Conservation (phyloP, 2,113 vertebrate genomes). For the Glareola pratincola region DNA sequence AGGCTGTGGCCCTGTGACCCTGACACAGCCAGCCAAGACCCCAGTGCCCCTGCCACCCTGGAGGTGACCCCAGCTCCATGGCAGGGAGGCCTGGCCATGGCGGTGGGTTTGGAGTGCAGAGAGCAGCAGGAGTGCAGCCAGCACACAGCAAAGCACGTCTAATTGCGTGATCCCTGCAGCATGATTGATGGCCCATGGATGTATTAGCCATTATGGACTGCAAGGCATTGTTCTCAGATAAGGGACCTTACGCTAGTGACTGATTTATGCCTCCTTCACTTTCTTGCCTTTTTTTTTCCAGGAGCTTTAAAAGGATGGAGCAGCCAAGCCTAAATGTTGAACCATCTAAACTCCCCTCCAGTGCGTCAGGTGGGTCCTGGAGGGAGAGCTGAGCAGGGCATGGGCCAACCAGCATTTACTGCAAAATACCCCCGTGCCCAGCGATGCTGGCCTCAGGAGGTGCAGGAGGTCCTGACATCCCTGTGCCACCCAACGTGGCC, state of each 20-base stretch:
- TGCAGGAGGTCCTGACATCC: not conserved
- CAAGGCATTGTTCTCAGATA: not conserved
- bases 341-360: not conserved
- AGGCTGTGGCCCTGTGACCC: not conserved
- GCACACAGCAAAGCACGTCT: not conserved
- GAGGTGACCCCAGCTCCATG: not conserved
- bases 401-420: not conserved
- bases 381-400: not conserved
- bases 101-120: rapidly evolving
- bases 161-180: not conserved
- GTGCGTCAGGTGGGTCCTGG: not conserved
- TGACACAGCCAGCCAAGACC: not conserved
- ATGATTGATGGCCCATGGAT: not conserved
- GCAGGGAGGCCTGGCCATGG: rapidly evolving
- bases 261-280: not conserved
- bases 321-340: not conserved
- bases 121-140: not conserved
- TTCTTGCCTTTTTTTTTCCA: not conserved
- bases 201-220: not conserved
- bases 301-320: not conserved
- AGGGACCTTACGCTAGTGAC: not conserved
- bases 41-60: rapidly evolving
- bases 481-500: rapidly evolving
- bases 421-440: not conserved
- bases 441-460: rapidly evolving